Evolutionary conservation across 2,888 invertebrate genomes (phyloP).

Genomic region (Morpho achilles): DNA sequence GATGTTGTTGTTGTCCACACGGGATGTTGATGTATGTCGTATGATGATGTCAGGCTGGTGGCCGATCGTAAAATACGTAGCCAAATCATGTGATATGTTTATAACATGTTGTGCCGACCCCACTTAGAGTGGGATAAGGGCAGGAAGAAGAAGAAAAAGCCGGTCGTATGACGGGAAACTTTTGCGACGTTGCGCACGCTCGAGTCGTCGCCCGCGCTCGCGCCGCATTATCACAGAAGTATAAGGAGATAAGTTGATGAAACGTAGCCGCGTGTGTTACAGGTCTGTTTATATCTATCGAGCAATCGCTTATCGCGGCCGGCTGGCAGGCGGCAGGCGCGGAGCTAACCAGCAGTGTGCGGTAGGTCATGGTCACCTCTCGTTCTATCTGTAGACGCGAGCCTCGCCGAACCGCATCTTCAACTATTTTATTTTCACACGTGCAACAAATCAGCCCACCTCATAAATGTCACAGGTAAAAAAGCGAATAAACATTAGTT

Average conservation of each 20-base stretch:
- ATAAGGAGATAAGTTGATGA: constrained; percentile 27
- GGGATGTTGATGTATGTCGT: too few relatives aligned
- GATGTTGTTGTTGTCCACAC: too few relatives aligned
- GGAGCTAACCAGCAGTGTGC: constrained; percentile 31
- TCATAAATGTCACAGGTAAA: background rate
- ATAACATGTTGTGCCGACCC: too few relatives aligned
- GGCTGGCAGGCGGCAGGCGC: constrained; percentile 7
- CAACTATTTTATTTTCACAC: too few relatives aligned
- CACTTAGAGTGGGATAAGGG: too few relatives aligned
- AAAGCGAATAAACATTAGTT: too few relatives aligned
- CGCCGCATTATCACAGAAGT: constrained; percentile 10
- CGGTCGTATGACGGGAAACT: too few relatives aligned
- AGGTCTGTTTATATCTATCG: constrained; percentile 32
- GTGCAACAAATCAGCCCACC: background rate
- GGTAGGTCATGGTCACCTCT: constrained; percentile 40
- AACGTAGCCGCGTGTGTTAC: constrained; percentile 23
- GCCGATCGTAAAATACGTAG: too few relatives aligned
- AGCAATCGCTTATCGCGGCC: constrained; percentile 32
- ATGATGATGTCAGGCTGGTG: too few relatives aligned
- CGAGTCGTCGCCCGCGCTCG: background rate
- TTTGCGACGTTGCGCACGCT: background rate
- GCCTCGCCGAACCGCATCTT: constrained; percentile 14
- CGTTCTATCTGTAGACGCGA: constrained; percentile 26
- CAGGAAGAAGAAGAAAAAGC: too few relatives aligned
- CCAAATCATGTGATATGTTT: too few relatives aligned